These are phyloP conservation scores for Piaya cayana DNA, from an alignment of 2,113 vertebrate genomes.

Conservation along the genomic window DNA sequence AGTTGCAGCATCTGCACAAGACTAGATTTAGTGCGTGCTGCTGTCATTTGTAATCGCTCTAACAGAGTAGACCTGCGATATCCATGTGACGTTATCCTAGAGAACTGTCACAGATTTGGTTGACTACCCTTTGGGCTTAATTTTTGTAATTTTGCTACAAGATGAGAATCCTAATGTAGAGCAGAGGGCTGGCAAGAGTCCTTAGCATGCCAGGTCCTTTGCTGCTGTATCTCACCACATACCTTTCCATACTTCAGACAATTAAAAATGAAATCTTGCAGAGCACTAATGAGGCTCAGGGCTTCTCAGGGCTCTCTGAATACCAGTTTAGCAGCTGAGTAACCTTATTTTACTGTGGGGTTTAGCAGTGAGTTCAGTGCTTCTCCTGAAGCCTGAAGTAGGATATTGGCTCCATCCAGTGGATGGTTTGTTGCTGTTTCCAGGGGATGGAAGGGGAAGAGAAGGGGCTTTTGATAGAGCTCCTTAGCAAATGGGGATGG, in stretches of 20 bases:
- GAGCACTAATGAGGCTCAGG: background rate
- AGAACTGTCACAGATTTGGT: background rate
- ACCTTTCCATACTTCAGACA: background rate
- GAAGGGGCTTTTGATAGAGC: background rate
- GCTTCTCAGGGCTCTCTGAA: background rate
- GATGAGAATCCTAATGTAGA: background rate
- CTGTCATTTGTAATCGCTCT: background rate
- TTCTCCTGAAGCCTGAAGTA: background rate
- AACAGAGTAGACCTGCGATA: fast-evolving
- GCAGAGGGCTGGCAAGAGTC: background rate
- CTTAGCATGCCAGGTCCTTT: fast-evolving
- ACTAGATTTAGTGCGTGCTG: too few species aligned
- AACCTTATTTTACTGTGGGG: background rate
- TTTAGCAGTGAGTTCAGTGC: background rate
- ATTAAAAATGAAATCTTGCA: background rate
- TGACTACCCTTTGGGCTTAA: background rate
- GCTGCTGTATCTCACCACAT: background rate
- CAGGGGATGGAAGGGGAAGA: background rate
- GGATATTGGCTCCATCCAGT: background rate
- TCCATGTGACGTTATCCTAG: too few species aligned
- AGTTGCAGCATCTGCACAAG: background rate
- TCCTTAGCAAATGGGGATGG: background rate
- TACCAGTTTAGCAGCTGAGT: background rate
- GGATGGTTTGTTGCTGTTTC: background rate
- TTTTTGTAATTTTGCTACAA: background rate